A percentile compares a stretch with the other conserved stretches of the same genome.
Evolutionary conservation across 2,113 vertebrate species (phyloP).

Genomic region (Noctilio leporinus): DNA sequence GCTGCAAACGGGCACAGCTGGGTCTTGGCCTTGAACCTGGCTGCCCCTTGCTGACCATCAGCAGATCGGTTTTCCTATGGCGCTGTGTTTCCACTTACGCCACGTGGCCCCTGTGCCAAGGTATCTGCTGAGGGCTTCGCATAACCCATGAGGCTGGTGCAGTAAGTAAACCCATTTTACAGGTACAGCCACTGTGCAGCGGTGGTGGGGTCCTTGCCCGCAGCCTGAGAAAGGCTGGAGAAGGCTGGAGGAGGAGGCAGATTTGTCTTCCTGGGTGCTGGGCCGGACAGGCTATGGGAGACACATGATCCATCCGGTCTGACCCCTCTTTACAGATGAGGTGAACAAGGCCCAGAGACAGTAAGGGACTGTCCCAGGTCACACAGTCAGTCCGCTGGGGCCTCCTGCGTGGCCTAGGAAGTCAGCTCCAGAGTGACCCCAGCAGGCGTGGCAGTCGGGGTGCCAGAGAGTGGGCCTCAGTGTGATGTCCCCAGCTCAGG

Average conservation of each 20-base stretch:
- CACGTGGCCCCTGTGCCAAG: rapidly evolving
- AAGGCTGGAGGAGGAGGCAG: rapidly evolving
- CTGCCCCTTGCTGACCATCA: rapidly evolving
- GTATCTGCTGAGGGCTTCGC: not conserved
- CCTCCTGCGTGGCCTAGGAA: not conserved
- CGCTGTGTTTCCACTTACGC: not conserved
- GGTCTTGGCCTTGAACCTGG: no score
- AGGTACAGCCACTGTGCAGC: not conserved
- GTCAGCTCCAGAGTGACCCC: not conserved
- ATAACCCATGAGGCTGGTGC: rapidly evolving
- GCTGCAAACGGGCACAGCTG: no score
- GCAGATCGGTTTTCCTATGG: rapidly evolving
- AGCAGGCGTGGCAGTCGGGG: rapidly evolving
- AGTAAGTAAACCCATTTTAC: not conserved
- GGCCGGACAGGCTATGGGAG: not conserved
- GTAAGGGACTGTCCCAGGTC: not conserved
- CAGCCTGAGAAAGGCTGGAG: not conserved
- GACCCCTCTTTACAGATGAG: not conserved
- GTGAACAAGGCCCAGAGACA: not conserved
- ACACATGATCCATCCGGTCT: not conserved
- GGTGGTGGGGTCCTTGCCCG: no score
- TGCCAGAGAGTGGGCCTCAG: rapidly evolving
- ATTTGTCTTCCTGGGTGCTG: not conserved
- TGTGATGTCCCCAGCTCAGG: not conserved
- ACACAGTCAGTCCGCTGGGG: not conserved